These are phyloP conservation scores for Hemicordylus capensis DNA, from an alignment of 2,113 vertebrate genomes.

Conservation along the genomic window DNA sequence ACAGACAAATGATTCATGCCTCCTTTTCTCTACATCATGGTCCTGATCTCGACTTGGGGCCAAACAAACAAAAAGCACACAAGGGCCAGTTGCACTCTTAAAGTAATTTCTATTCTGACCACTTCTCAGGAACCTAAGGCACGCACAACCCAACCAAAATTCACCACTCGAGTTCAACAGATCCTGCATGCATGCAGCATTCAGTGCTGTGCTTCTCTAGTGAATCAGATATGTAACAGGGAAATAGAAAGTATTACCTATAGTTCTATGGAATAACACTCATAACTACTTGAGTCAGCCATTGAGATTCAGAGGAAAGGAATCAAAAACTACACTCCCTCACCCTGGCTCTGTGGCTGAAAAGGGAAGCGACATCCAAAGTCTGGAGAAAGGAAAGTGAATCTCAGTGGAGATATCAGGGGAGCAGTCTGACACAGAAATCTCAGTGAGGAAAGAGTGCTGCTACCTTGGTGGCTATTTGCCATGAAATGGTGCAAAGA, in stretches of 20 bases:
- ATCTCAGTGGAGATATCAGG: background rate
- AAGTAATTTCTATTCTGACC: background rate
- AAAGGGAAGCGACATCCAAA: background rate
- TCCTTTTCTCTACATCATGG: too few relatives aligned
- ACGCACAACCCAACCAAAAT: background rate
- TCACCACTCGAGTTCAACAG: background rate
- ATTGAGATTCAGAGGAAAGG: background rate
- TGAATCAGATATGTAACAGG: too few relatives aligned
- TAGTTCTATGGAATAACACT: background rate
- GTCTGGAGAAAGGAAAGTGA: background rate
- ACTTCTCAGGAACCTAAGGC: background rate
- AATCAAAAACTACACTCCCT: background rate
- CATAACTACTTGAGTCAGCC: background rate
- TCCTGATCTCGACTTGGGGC: too few relatives aligned
- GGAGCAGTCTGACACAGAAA: background rate
- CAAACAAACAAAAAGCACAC: too few relatives aligned
- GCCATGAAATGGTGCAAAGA: too few relatives aligned
- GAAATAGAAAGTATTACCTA: background rate
- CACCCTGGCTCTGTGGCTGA: background rate
- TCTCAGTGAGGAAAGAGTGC: background rate
- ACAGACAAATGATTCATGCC: too few relatives aligned
- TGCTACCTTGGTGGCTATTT: background rate
- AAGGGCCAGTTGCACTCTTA: too few relatives aligned
- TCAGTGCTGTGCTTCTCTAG: background rate
- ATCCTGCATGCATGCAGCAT: background rate